Evolutionary conservation across 2,888 invertebrate species (phyloP).

Genomic region (Sminthurinus aureus): DNA sequence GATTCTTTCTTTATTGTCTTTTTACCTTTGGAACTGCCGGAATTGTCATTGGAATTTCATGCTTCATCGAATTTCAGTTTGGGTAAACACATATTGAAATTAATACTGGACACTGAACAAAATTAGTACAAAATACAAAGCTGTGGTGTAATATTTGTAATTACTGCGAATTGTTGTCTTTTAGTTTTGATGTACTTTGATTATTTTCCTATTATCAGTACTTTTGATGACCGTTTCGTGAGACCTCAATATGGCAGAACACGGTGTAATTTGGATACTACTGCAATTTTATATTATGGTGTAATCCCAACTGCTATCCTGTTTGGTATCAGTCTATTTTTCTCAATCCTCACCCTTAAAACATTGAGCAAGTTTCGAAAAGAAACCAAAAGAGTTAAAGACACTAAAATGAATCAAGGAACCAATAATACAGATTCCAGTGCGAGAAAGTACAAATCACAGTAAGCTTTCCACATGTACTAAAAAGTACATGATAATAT

Average conservation of each 20-base stretch:
- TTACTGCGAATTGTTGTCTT: too few species aligned
- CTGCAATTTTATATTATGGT: background rate
- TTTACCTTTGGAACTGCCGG: conserved; percentile 6
- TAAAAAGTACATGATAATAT: background rate
- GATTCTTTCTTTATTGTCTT: background rate
- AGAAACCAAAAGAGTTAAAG: background rate
- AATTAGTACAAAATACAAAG: too few species aligned
- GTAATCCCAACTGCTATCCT: background rate
- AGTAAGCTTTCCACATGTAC: too few species aligned
- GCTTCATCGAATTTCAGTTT: background rate
- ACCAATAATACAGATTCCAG: background rate
- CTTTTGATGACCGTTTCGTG: background rate
- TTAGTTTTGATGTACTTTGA: background rate
- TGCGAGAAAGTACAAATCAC: too few species aligned
- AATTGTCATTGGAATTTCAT: background rate
- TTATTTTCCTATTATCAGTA: background rate
- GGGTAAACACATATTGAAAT: background rate
- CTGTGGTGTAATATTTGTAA: too few species aligned
- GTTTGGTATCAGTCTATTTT: background rate
- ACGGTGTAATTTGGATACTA: background rate
- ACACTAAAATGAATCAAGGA: background rate
- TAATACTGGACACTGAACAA: too few species aligned
- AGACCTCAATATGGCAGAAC: conserved; percentile 16
- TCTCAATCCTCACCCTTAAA: background rate
- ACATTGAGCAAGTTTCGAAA: background rate